Evolutionary conservation across 35 echinoderm and acorn worm genomes (phyloP).

Genomic region (Strongylocentrotus purpuratus): DNA sequence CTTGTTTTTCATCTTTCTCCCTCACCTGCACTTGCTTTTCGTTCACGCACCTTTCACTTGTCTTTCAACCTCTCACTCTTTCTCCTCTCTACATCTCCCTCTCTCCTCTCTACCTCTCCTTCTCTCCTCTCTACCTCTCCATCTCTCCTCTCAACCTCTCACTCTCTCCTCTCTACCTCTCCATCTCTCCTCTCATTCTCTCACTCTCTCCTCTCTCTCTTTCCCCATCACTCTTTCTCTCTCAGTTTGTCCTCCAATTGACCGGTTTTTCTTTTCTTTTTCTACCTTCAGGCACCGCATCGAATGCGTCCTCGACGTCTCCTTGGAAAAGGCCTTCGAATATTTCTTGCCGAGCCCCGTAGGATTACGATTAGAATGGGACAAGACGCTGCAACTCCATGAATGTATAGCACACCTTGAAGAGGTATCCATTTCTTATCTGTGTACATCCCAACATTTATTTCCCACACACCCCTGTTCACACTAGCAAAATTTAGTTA

Average conservation of each 20-base stretch:
- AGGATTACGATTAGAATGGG: conserved; percentile 29
- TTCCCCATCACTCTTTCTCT: background rate
- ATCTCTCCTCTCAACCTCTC: background rate
- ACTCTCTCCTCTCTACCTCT: background rate
- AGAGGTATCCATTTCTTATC: background rate
- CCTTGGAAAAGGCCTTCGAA: conserved; percentile 31
- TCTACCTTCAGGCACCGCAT: background rate
- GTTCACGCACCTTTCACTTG: too few species aligned
- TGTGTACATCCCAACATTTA: background rate
- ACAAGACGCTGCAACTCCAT: conserved; percentile 34
- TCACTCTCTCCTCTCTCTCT: background rate
- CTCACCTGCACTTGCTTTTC: too few species aligned
- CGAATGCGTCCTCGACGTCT: conserved; percentile 11
- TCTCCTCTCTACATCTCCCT: background rate
- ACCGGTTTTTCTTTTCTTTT: background rate
- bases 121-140: background rate
- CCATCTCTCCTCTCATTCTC: background rate
- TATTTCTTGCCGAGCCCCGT: conserved; percentile 4
- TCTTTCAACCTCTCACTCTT: background rate
- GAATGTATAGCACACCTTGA: background rate
- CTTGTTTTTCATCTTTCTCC: too few species aligned
- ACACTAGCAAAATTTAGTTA: too few species aligned
- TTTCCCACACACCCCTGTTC: too few species aligned
- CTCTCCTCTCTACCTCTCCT: background rate
- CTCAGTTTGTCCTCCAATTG: background rate